Evolutionary conservation across 2,797 vertebrate genomes (phyloP).

Genomic region (Enteromius treurensis): DNA sequence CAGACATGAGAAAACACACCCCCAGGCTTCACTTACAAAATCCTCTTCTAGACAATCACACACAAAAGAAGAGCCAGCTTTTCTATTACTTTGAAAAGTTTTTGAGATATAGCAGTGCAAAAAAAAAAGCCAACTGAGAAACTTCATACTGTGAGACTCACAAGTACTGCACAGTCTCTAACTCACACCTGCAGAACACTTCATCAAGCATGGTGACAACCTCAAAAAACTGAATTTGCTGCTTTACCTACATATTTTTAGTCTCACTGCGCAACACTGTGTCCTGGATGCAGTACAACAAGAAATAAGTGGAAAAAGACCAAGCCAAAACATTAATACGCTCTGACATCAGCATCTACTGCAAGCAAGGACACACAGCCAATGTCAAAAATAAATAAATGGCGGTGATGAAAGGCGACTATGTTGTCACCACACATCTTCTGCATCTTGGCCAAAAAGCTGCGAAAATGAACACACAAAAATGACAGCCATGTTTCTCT

Average conservation of each 20-base stretch:
- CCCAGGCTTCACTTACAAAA: neutral
- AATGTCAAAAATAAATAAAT: neutral
- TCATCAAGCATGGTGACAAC: neutral
- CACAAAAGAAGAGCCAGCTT: neutral
- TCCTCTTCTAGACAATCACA: neutral
- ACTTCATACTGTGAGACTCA: neutral
- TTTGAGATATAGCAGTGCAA: neutral
- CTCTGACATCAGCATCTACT: neutral
- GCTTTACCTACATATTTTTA: neutral
- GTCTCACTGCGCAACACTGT: neutral
- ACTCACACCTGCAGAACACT: neutral
- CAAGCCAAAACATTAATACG: neutral
- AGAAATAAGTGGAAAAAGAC: neutral
- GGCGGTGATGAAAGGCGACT: neutral
- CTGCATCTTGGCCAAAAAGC: neutral
- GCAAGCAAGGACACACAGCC: neutral
- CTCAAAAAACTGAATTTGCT: neutral
- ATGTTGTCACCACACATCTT: neutral
- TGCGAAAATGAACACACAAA: neutral
- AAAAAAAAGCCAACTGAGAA: constrained; percentile 9
- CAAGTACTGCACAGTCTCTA: neutral
- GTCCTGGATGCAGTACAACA: neutral
- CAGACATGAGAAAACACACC: constrained; percentile 36
- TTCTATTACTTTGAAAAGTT: neutral
- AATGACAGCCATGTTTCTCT: neutral